Base-by-base conservation (phyloP, 2,797 vertebrate species). In the Microhierax caerulescens region DNA sequence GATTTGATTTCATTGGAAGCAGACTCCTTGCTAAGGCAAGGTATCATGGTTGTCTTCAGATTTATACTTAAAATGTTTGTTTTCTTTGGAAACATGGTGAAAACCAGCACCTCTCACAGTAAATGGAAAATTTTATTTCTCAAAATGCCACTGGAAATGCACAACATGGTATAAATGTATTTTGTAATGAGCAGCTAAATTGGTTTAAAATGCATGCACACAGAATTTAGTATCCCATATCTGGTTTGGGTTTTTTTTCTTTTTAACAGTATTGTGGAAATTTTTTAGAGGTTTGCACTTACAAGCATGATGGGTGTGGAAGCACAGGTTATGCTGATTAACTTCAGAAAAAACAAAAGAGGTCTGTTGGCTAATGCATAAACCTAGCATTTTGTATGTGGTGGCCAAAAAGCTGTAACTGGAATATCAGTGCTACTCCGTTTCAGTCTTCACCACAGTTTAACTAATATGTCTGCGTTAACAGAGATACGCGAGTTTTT, bases 101-200 rank as follows among this genome's bases (percentile, higher is more conserved):
- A 95, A 97, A 94, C 19, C 88, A 89, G 94, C 77, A 89, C 81
- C 90, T 94, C 90, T 96, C 90, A 89, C 78, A 93, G 92, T 94
- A 96, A 95, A 92, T 92, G 95, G 68, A 96, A 96, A 91, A 94
- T 85, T 83, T 72, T 85, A 92, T 93, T 97, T 90, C 83, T 94
- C 93, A 92, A 92, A 97, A 97, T 96, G 90, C 92, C 86, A 83
- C 95, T 96, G 93, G 72, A 93, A 97, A 89, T 92, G 95, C 88
- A 94, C 80, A 94, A 95, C 92, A 89, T 91, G 74, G 79, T 95
- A 70, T 36, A 90, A 87, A 80, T 80, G 74, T 91, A 89, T 96
- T 96, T 92, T 86, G 64, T 80, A 68, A 91, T 94, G 86, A 95
- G 86, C 86, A 97, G 53, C 86, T 95, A 95, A 91, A 87, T 77